These are phyloP conservation scores for Anas bahamensis DNA, from an alignment of 2,797 vertebrate genomes.

Conservation along the genomic window DNA sequence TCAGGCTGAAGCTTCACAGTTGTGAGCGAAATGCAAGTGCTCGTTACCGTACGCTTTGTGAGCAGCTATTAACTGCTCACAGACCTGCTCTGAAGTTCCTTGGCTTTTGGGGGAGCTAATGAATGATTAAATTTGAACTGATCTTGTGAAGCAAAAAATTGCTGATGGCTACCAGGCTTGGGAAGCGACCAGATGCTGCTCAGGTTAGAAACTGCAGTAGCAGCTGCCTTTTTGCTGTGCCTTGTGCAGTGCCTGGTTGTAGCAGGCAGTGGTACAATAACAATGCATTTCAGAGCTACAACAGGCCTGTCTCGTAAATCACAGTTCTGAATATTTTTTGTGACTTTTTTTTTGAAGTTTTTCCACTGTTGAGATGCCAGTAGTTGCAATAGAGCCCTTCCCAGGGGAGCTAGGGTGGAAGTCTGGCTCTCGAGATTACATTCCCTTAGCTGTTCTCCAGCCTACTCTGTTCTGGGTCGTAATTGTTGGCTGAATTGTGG, in stretches of 20 bases:
- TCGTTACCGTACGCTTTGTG: accelerated
- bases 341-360: background rate
- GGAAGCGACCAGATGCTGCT: too few species aligned
- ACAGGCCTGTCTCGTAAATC: background rate
- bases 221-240: background rate
- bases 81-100: background rate
- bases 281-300: accelerated
- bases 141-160: too few species aligned
- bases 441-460: background rate
- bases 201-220: background rate
- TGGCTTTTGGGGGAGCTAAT: background rate
- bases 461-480: background rate
- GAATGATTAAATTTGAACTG: background rate
- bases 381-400: background rate
- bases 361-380: background rate
- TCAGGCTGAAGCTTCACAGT: accelerated
- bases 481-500: background rate
- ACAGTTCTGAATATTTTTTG: background rate
- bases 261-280: background rate
- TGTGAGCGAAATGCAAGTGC: background rate
- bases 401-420: background rate
- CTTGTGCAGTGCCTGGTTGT: background rate
- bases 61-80: background rate
- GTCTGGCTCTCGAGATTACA: background rate
- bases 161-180: background rate